Base-by-base conservation (phyloP, 2,113 vertebrate genomes). In the Apteryx owenii region DNA sequence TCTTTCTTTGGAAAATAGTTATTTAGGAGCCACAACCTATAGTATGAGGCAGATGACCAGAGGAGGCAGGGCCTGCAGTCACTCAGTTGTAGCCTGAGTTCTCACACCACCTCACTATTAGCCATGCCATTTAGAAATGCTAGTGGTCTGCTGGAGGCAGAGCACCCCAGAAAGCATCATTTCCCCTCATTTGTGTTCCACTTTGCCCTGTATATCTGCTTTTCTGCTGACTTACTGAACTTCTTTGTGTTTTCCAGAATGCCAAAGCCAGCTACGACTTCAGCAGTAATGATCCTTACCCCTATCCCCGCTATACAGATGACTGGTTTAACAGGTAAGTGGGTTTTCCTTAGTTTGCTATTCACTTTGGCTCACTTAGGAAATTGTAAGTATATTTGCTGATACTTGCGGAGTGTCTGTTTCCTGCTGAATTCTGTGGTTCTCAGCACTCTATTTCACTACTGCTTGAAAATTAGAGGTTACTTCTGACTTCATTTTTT, bases 241-340 rank as follows among this genome's bases (percentile, higher is more conserved):
- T 36, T 26, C 19, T 53, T 94, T 98, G 85, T 98, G 94, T 98
- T 93, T 99, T 99, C 96, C 98, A 99, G 99, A 99, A 99, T 44
- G 99, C 99, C 18, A 99, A 99, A 91, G 99, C 99, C 95, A 99
- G 99, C 98, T 99, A 99, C 0, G 99, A 99, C 98, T 99, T 99
- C 98, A 99, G 99, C 98, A 99, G 99, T 97, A 99, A 99, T 4
- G 99, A 99, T 96, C 99, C 99, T 12, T 99, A 98, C 85, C 99
- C 99, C 1, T 99, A 99, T 79, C 99, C 99, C 11, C 99, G 99
- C 86, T 99, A 99, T 82, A 99, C 99, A 75, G 99, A 99, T 17
- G 99, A 99, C 98, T 99, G 99, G 99, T 99, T 99, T 97, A 99
- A 99, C 99, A 99, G 99, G 99, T 99, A 98, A 97, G 75, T 56